Conservation (phyloP, 1,140 invertebrate genomes). For the Pseudomyrmex dendroicus region DNA sequence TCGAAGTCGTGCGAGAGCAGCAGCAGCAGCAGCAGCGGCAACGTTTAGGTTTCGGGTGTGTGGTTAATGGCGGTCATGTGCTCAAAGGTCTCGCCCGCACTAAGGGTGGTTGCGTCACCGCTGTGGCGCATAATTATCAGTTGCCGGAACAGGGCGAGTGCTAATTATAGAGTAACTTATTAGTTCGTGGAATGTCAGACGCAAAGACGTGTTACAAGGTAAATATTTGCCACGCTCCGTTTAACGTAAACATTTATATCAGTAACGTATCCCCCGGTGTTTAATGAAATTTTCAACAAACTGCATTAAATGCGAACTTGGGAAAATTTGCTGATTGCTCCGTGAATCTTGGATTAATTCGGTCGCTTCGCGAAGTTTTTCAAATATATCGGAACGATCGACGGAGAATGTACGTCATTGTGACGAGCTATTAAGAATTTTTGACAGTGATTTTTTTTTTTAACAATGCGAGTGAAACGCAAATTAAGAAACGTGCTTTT, state of each 20-base stretch:
- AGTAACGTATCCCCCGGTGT: not conserved
- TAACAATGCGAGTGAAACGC: too few species aligned
- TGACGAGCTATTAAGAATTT: too few species aligned
- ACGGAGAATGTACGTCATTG: too few species aligned
- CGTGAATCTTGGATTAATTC: not conserved
- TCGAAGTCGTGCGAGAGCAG: conserved; percentile 23
- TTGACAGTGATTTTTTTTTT: too few species aligned
- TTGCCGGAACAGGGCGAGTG: conserved; percentile 60
- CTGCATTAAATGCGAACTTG: not conserved
- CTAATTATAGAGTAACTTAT: conserved; percentile 74
- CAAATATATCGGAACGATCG: too few species aligned
- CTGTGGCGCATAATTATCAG: conserved; percentile 71
- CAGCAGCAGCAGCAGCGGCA: too few species aligned
- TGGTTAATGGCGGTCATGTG: conserved; percentile 69
- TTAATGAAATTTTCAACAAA: conserved; percentile 8
- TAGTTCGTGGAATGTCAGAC: conserved; percentile 67
- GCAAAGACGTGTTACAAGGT: conserved; percentile 63
- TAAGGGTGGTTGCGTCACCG: conserved; percentile 53
- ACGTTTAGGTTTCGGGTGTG: conserved; percentile 45
- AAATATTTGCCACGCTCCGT: conserved; percentile 68
- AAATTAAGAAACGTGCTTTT: too few species aligned
- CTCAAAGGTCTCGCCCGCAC: conserved; percentile 55
- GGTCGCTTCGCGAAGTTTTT: not conserved
- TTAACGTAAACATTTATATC: conserved; percentile 2
- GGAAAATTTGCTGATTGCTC: conserved; percentile 10